These are phyloP conservation scores for Smittia aterrima DNA, from an alignment of 2,888 invertebrate genomes.

Conservation along the genomic window DNA sequence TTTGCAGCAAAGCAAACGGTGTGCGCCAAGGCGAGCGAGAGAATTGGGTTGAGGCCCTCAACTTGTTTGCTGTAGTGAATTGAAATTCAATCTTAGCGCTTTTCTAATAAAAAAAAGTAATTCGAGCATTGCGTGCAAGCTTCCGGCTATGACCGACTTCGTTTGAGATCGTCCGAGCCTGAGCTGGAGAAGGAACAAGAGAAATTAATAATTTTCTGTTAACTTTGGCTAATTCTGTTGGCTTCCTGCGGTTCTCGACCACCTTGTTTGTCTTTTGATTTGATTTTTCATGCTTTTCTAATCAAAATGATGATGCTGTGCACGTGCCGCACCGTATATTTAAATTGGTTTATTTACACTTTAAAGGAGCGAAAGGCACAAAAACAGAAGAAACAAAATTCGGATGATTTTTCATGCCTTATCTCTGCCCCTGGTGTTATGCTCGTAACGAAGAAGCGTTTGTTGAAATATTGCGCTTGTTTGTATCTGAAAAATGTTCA, in stretches of 20 bases:
- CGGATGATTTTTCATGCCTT: slow-evolving; percentile 12
- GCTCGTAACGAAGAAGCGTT: background rate
- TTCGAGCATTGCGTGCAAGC: slow-evolving; percentile 15
- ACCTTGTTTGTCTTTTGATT: background rate
- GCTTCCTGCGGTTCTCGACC: background rate
- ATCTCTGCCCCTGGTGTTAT: background rate
- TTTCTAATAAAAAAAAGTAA: slow-evolving; percentile 6
- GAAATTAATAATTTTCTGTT: slow-evolving; percentile 32
- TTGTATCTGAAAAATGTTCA: background rate
- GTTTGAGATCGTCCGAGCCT: background rate
- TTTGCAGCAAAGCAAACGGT: background rate
- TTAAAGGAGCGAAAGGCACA: background rate
- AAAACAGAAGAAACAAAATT: background rate
- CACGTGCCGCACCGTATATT: slow-evolving; percentile 39
- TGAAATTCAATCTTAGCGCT: slow-evolving; percentile 26
- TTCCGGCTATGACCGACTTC: background rate
- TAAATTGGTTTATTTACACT: slow-evolving; percentile 40
- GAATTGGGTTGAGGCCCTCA: slow-evolving; percentile 1
- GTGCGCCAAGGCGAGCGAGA: background rate
- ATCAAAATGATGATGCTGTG: slow-evolving; percentile 22
- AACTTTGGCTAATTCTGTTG: slow-evolving; percentile 7
- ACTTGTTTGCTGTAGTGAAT: slow-evolving; percentile 26
- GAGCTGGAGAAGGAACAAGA: background rate
- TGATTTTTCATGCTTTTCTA: background rate
- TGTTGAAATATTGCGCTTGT: background rate